Base-by-base conservation (phyloP, 2,113 vertebrate genomes). In the Ciconia maguari region DNA sequence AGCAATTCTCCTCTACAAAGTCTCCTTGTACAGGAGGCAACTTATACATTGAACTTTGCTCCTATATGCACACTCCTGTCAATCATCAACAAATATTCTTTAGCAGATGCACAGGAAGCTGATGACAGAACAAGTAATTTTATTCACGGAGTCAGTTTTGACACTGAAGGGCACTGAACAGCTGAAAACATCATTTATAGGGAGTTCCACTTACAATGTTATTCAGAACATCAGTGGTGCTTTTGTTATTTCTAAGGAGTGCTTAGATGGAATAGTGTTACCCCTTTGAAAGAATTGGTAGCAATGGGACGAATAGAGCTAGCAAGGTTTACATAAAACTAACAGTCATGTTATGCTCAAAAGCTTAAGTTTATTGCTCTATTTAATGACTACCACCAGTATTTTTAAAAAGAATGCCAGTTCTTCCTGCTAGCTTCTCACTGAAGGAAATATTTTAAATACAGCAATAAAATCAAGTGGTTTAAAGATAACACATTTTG, bases 361-460 rank as follows among this genome's bases (percentile, higher is more conserved):
- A 98, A 98, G 97, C 98, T 98, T 96, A 97, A 92, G 88, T 98
- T 98, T 98, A 98, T 98, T 98, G 98, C 98, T 98, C 98, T 98
- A 98, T 98, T 98, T 97, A 98, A 97, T 97, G 95, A 98, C 97
- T 98, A 98, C 83, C 96, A 97, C 96, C 97, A 95, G 89, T 96
- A 97, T 97, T 98, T 98, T 97, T 95, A 97, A 98, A 94, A 98
- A 98, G 91, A 98, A 97, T 90, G 96, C 90, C 97, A 94, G 97
- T 97, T 97, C 95, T 96, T 98, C 96, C 92, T 96, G 95, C 95
- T 96, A 98, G 97, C 94, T 95, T 97, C 64, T 96, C 96, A 87
- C 97, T 93, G 96, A 98, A 97, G 94, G 96, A 98, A 98, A 97
- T 98, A 98, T 97, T 98, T 97, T 96, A 98, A 98, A 98, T 98